Conservation (phyloP, 2,797 vertebrate species). For the Myripristis jacobus region DNA sequence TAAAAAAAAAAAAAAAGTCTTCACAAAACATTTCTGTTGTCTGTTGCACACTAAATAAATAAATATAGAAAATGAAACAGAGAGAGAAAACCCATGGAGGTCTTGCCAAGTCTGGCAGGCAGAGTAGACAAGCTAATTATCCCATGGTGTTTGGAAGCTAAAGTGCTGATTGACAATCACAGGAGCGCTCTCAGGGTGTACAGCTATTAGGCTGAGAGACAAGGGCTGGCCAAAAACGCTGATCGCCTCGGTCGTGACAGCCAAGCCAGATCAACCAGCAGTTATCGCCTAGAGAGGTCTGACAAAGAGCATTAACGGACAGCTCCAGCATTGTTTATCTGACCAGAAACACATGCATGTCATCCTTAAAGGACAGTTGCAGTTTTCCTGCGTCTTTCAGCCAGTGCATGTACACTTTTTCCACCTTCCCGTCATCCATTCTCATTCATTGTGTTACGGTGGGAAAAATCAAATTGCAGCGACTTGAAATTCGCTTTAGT, state of each 20-base stretch:
- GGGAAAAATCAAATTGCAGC: too few species aligned
- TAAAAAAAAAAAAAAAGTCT: too few species aligned
- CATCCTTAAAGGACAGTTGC: not conserved
- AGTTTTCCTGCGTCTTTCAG: too few species aligned
- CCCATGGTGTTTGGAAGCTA: slow-evolving; percentile 74
- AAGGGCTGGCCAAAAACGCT: slow-evolving; percentile 63
- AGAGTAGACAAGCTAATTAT: slow-evolving; percentile 79
- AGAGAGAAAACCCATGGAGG: slow-evolving; percentile 44
- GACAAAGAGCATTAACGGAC: slow-evolving; percentile 36
- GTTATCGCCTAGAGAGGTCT: slow-evolving; percentile 41
- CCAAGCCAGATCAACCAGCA: slow-evolving; percentile 60
- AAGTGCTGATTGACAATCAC: slow-evolving; percentile 81
- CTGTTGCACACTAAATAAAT: slow-evolving; percentile 23
- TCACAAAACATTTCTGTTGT: slow-evolving; percentile 15
- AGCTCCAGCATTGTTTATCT: slow-evolving; percentile 35
- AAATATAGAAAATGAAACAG: slow-evolving; percentile 34
- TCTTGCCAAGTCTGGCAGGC: slow-evolving; percentile 76
- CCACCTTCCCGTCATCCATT: too few species aligned
- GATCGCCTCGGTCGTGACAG: slow-evolving; percentile 57
- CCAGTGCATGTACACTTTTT: too few species aligned
- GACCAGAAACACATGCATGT: not conserved
- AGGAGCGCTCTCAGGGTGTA: slow-evolving; percentile 65
- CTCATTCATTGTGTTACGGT: too few species aligned
- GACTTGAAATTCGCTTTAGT: not conserved
- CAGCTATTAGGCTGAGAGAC: slow-evolving; percentile 67